Evolutionary conservation across 2,888 invertebrate genomes (phyloP), one percentile per base, ranked within the genome.

Genomic region (Aethes cnicana): DNA sequence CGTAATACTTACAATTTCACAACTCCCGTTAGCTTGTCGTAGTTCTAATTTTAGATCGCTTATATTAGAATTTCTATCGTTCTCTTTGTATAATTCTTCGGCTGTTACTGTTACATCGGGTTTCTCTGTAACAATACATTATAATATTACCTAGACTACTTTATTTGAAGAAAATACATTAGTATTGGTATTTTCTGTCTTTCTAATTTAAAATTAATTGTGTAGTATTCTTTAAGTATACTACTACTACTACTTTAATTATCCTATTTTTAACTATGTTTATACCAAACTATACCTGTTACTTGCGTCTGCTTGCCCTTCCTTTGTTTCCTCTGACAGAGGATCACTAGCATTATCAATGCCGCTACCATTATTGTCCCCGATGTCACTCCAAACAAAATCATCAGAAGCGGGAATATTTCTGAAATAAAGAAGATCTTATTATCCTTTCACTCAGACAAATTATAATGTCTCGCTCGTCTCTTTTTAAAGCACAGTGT

Each of bases 11-110:
- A 93, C 93, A 81, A 92, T 92, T 75, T 95, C 95, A 77, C 95
- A 95, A 67, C 93, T 93, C 26, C 95, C 95, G 56, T 95, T 95
- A 6, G 94, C 94, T 36, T 96, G 96, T 54, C 97, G 91, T 56
- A 97, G 91, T 81, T 97, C 97, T 59, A 96, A 91, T 83, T 97
- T 97, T 74, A 97, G 90, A 84, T 97, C 97, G 61, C 97, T 97
- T 68, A 97, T 96, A 76, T 97, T 97, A 43, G 97, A 97, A 69
- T 96, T 96, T 62, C 96, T 92, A 77, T 97, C 97, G 53, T 96
- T 96, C 74, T 95, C 95, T 63, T 94, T 94, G 61, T 91, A 93
- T 28, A 89, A 60, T 47, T 88, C 88, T 56, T 87, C 87, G 1
- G 87, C 80, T 1, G 84, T 85, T 1, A 88, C 88, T 1, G 89